Conservation (phyloP, 2,888 invertebrate genomes). For the Leptura quadrifasciata region DNA sequence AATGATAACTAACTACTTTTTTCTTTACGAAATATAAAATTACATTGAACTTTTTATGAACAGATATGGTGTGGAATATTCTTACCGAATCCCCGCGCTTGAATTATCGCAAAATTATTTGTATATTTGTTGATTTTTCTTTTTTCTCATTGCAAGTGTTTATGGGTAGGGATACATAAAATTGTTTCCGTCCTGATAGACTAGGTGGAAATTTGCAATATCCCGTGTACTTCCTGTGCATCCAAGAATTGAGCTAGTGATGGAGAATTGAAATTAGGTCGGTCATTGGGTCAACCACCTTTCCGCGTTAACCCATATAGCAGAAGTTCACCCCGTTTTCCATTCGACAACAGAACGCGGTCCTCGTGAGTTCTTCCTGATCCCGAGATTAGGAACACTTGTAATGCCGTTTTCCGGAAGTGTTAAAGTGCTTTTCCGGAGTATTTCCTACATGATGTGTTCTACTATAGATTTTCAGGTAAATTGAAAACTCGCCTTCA, state of each 20-base stretch:
- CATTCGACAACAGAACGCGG: slow-evolving; percentile 17
- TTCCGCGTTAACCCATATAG: slow-evolving; percentile 50
- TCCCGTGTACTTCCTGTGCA: slow-evolving; percentile 34
- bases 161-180: background rate
- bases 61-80: too few relatives aligned
- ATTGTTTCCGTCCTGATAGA: slow-evolving; percentile 7
- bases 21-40: too few relatives aligned
- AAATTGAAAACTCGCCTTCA: background rate
- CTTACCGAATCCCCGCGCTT: too few relatives aligned
- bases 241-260: slow-evolving; percentile 31
- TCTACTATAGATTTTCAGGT: background rate
- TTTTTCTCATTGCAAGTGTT: background rate
- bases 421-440: background rate
- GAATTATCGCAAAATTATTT: too few relatives aligned
- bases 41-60: too few relatives aligned
- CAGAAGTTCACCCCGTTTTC: slow-evolving; percentile 41
- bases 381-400: slow-evolving; percentile 1
- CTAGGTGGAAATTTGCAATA: slow-evolving; percentile 43
- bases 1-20: too few relatives aligned
- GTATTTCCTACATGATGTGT: background rate
- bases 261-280: slow-evolving; percentile 55
- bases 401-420: slow-evolving; percentile 16
- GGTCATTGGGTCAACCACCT: slow-evolving; percentile 62
- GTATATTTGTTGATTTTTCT: too few relatives aligned
- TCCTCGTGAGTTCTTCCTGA: slow-evolving; percentile 30